phyloP scores from a whole-genome alignment of 2,113 vertebrate species.

The Xenopus laevis region DNA sequence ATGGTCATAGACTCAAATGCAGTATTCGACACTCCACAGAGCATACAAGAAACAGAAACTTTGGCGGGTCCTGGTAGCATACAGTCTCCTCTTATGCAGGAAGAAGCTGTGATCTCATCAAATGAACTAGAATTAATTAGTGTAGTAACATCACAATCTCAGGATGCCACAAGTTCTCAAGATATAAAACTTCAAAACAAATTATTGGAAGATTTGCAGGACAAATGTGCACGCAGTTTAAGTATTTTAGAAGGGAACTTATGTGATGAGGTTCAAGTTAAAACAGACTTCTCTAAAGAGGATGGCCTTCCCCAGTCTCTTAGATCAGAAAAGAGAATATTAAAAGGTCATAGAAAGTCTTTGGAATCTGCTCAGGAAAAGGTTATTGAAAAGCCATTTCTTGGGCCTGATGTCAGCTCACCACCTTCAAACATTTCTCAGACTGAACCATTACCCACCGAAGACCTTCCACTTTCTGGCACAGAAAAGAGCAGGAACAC shows the following conservation, averaged over 20 bases:
- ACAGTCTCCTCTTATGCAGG: slow-evolving; percentile 21
- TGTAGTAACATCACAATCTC: background rate
- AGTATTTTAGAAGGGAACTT: slow-evolving; percentile 34
- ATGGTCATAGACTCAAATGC: slow-evolving; percentile 33
- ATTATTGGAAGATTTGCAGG: background rate
- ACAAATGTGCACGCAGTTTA: slow-evolving; percentile 5
- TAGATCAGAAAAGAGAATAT: slow-evolving; percentile 35
- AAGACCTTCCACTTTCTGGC: slow-evolving; percentile 9
- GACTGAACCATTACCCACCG: background rate
- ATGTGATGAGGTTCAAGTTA: slow-evolving; percentile 13
- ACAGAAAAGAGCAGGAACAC: slow-evolving; percentile 2
- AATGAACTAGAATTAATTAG: background rate
- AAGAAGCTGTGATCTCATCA: background rate
- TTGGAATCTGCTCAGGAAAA: slow-evolving; percentile 27
- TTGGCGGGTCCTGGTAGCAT: background rate
- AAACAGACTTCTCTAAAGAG: slow-evolving; percentile 23
- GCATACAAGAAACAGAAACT: slow-evolving; percentile 35
- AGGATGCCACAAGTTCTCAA: background rate
- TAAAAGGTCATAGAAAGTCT: slow-evolving; percentile 10
- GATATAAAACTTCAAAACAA: slow-evolving; percentile 3
- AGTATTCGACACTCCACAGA: slow-evolving; percentile 33
- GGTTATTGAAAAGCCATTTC: background rate
- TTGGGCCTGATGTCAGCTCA: slow-evolving; percentile 28
- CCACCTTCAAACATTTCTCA: slow-evolving; percentile 48
- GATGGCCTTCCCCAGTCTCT: slow-evolving; percentile 2